Base-by-base conservation (phyloP, 2,113 vertebrate species). In the Asarcornis scutulata region DNA sequence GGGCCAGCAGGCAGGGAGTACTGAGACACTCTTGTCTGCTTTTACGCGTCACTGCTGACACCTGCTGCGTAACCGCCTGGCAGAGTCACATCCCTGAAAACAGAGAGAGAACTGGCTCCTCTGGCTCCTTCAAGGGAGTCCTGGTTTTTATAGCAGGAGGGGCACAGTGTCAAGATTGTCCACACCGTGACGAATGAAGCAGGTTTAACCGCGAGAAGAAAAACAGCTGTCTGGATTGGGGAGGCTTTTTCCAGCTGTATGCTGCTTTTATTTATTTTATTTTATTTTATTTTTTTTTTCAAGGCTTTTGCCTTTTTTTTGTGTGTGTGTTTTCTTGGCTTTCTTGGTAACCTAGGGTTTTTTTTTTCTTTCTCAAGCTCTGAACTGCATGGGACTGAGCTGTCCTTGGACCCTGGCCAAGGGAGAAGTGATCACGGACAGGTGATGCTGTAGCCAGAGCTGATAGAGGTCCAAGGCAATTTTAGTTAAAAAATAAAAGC, bases 31-130 rank as follows among this genome's bases (percentile, higher is more conserved):
- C 64, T 95, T 34, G 73, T 78, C 76, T 83, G 88, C 55, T 67
- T 58, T 7, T 8, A 9, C 7, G 76, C 31, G 1, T 86, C 93
- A 88, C 50, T 88, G 90, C 91, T 96, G 95, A 86, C 93, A 96
- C 91, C 93, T 91, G 91, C 94, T 89, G 94, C 36, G 22, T 86
- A 26, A 21, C 79, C 0, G 16, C 72, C 88, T 59, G 91, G 62
- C 86, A 76, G 6, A 5, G 86, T 9, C 74, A 13, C 31, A 62
- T 10, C 56, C 72, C 84, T 11, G 0, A 25, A 13, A 20, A 4
- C 71, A 15, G 36, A 7, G 7, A 13, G 1, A 50, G 67, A 52
- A 46, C 23, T 2, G 1, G 9, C 48, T 91, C 58, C 72, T 58
- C 36, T 1, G 3, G 20, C 59, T 32, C 2, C 0, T 4, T 1